Evolutionary conservation across 1,140 invertebrate species (phyloP).

Genomic region (Zaprionus vittiger): DNA sequence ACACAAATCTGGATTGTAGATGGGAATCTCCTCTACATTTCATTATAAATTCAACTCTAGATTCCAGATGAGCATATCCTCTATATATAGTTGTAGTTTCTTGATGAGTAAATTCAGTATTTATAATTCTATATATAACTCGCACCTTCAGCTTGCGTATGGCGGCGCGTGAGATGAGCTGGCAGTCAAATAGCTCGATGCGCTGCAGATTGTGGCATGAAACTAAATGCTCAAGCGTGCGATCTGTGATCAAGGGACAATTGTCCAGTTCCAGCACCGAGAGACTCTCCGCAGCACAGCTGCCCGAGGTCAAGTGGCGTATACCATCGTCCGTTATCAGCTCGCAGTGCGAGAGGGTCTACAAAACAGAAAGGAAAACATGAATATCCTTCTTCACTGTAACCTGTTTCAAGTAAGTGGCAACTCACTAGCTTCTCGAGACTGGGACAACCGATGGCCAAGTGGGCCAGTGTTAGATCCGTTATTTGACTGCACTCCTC

Average conservation of each 20-base stretch:
- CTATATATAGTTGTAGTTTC: no score
- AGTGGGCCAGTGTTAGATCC: conserved; percentile 95
- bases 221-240: conserved; percentile 97
- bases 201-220: conserved; percentile 97
- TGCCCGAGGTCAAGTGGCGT: conserved; percentile 94
- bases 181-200: conserved; percentile 99
- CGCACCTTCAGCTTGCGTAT: conserved; percentile 96
- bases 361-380: conserved; percentile 5
- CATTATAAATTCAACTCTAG: no score
- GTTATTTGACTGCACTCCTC: conserved; percentile 99
- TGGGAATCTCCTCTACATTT: no score
- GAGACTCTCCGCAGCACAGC: conserved; percentile 95
- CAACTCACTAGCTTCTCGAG: conserved; percentile 93
- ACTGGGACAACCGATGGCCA: conserved; percentile 96
- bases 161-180: conserved; percentile 97
- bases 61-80: no score
- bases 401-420: background rate
- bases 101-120: no score
- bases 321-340: conserved; percentile 99
- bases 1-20: no score
- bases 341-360: conserved; percentile 99
- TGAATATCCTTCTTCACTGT: background rate
- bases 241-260: conserved; percentile 99
- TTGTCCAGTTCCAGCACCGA: conserved; percentile 99
- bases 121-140: no score